Evolutionary conservation across 2,888 invertebrate genomes (phyloP).

Genomic region (Thymelicus lineola): DNA sequence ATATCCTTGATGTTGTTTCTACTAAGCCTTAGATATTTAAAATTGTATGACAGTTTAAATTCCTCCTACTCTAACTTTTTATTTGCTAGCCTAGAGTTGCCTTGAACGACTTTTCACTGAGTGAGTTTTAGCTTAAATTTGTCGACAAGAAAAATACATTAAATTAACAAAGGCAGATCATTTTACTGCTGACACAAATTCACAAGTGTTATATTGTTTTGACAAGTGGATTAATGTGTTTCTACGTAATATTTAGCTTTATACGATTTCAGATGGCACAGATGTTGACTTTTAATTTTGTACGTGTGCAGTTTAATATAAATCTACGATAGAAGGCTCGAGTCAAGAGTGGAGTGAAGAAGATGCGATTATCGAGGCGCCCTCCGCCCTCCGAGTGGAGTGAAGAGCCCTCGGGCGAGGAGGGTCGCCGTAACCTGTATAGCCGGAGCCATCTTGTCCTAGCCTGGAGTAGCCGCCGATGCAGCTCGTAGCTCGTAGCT

Average conservation of each 20-base stretch:
- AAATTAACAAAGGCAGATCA: neutral
- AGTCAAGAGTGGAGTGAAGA: slow-evolving; percentile 19
- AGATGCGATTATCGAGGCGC: slow-evolving; percentile 25
- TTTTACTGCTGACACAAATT: slow-evolving; percentile 6
- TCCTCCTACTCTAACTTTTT: too few species aligned
- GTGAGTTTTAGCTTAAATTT: neutral
- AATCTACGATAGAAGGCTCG: neutral
- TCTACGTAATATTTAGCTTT: neutral
- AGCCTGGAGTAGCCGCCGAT: neutral
- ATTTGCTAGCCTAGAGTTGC: neutral
- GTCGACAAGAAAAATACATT: neutral
- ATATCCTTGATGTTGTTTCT: too few species aligned
- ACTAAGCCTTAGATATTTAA: too few species aligned
- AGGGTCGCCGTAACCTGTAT: slow-evolving; percentile 31
- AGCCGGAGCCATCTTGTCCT: slow-evolving; percentile 15
- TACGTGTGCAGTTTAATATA: neutral
- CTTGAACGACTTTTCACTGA: slow-evolving; percentile 5
- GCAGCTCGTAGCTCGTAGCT: neutral
- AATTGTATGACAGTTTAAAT: too few species aligned
- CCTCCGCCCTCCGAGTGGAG: slow-evolving; percentile 5
- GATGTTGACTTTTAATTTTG: neutral
- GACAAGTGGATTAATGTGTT: slow-evolving; percentile 27
- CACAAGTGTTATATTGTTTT: slow-evolving; percentile 19
- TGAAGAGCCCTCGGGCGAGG: slow-evolving; percentile 23
- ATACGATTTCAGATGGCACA: neutral